A percentile compares a stretch with the other conserved stretches of the same genome.
Conservation (phyloP, 2,888 invertebrate species). For the Cosmorhoe ocellata region DNA sequence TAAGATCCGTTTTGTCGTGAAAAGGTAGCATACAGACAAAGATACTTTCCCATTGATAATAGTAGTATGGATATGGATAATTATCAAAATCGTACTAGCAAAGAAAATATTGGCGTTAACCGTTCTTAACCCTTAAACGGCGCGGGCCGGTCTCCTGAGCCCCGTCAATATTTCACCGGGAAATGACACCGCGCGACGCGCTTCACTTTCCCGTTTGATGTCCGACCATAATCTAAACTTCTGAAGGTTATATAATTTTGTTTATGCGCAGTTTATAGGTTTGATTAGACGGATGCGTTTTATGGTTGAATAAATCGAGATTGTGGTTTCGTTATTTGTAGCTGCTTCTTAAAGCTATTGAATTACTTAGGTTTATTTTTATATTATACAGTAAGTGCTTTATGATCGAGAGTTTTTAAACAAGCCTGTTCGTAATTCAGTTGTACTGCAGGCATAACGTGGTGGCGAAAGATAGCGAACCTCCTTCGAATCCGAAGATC, state of each 20-base stretch:
- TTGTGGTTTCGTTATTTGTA: conserved; percentile 4
- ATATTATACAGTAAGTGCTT: too few relatives aligned
- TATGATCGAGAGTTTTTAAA: too few relatives aligned
- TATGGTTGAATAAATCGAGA: conserved; percentile 26
- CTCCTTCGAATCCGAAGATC: too few relatives aligned
- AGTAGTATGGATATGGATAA: too few relatives aligned
- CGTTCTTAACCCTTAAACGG: conserved; percentile 70
- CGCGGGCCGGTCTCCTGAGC: conserved; percentile 59
- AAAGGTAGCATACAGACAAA: too few relatives aligned
- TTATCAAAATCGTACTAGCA: conserved; percentile 13
- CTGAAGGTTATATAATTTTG: conserved; percentile 67
- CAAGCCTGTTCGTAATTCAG: too few relatives aligned
- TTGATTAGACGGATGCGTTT: conserved; percentile 25
- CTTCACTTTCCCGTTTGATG: conserved; percentile 79
- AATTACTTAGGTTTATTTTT: too few relatives aligned
- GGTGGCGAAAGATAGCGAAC: too few relatives aligned
- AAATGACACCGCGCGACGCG: conserved; percentile 67
- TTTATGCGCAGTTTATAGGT: conserved; percentile 49
- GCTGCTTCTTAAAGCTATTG: not conserved
- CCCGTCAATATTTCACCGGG: conserved; percentile 74
- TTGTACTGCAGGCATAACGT: too few relatives aligned
- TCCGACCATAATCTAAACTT: conserved; percentile 68
- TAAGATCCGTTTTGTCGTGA: too few relatives aligned
- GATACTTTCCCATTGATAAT: too few relatives aligned
- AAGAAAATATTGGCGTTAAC: conserved; percentile 51